A percentile compares a stretch with the other conserved stretches of the same genome.
These are phyloP conservation scores for Acleris holmiana DNA, from an alignment of 2,888 invertebrate genomes.

Conservation along the genomic window DNA sequence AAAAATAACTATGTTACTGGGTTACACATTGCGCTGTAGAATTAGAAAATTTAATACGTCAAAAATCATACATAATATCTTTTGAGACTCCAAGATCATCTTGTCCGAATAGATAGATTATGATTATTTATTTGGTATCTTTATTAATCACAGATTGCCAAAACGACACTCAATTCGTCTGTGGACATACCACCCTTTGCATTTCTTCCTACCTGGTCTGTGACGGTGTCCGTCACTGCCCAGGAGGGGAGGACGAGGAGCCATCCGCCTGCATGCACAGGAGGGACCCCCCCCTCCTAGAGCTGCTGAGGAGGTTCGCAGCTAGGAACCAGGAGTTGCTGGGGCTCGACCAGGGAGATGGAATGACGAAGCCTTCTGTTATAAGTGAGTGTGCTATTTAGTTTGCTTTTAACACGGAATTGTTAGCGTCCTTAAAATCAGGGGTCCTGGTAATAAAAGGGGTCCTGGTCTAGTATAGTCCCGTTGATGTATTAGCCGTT, in stretches of 20 bases:
- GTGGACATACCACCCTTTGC: conserved; percentile 81
- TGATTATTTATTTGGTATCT: background rate
- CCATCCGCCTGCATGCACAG: conserved; percentile 65
- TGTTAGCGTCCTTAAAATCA: no score
- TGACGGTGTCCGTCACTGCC: conserved; percentile 87
- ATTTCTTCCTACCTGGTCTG: conserved; percentile 87
- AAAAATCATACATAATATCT: no score
- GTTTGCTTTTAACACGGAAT: background rate
- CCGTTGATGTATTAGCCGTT: no score
- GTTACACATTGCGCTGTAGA: no score
- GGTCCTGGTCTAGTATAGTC: no score
- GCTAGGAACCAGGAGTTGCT: conserved; percentile 75
- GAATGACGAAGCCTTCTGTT: conserved; percentile 74
- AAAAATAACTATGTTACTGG: no score
- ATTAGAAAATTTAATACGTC: no score
- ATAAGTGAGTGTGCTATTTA: conserved; percentile 65
- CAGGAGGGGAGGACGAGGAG: conserved; percentile 86
- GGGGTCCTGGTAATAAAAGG: no score
- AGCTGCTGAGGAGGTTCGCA: conserved; percentile 71
- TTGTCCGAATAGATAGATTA: background rate
- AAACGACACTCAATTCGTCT: conserved; percentile 70
- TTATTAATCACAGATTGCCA: conserved; percentile 56
- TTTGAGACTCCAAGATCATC: background rate
- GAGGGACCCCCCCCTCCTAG: conserved; percentile 71
- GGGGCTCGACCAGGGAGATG: conserved; percentile 70